These are phyloP conservation scores for Acrobasis consociella DNA, from an alignment of 2,888 invertebrate species.

Conservation along the genomic window DNA sequence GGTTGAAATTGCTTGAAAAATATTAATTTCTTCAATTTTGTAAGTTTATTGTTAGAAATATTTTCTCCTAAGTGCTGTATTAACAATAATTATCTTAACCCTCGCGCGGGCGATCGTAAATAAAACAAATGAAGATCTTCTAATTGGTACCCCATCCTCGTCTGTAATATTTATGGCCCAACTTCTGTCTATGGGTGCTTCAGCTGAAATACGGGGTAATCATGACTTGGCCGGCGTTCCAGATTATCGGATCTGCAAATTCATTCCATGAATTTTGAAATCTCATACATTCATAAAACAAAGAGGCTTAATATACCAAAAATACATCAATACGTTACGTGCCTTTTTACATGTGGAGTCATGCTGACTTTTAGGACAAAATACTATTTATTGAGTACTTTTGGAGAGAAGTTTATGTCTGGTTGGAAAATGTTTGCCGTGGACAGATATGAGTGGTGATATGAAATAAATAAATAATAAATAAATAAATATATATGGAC, in stretches of 20 bases:
- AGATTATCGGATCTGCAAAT: slow-evolving; percentile 11
- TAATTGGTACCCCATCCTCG: slow-evolving; percentile 24
- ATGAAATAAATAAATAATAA: too few species aligned
- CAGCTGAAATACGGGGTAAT: slow-evolving; percentile 20
- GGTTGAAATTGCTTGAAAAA: background rate
- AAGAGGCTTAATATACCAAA: background rate
- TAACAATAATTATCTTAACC: slow-evolving; percentile 5
- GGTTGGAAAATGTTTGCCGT: too few species aligned
- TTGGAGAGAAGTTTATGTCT: too few species aligned
- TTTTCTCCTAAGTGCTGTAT: background rate
- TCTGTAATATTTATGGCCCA: slow-evolving; percentile 20
- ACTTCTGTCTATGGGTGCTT: slow-evolving; percentile 21
- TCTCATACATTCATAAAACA: background rate
- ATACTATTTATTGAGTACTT: too few species aligned
- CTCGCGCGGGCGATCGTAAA: background rate
- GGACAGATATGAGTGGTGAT: too few species aligned
- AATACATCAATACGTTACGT: too few species aligned
- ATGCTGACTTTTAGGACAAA: too few species aligned
- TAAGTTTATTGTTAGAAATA: background rate
- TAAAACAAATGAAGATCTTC: slow-evolving; percentile 19
- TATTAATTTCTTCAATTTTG: too few species aligned
- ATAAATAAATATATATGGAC: too few species aligned
- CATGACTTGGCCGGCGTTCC: slow-evolving; percentile 15
- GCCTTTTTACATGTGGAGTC: too few species aligned
- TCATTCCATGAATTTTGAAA: background rate